Evolutionary conservation across 1,140 invertebrate genomes (phyloP).

Genomic region (fruit fly (Drosophila melanogaster)): Release_6_plus_ISO1_MT NT_037436.4:22718501-22719000

Average conservation of each 20-base stretch:
- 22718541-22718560: too few species aligned
- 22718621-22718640: neutral
- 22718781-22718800: neutral
- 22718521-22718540: too few species aligned
- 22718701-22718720: neutral
- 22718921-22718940: neutral
- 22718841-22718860: neutral
- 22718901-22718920: neutral
- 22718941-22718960: neutral
- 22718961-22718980: neutral
- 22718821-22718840: neutral
- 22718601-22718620: neutral
- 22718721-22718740: neutral
- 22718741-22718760: neutral
- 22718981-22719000: slow-evolving; percentile 2
- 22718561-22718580: neutral
- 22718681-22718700: neutral
- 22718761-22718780: slow-evolving; percentile 6
- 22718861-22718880: neutral
- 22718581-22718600: slow-evolving; percentile 1
- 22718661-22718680: neutral
- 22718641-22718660: neutral
- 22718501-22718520: too few species aligned
- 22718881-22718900: neutral
- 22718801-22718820: neutral